Percentiles rank a stretch among this genome's conserved stretches.
These are phyloP conservation scores for Aratinga solstitialis DNA, from an alignment of 2,797 vertebrate genomes.

Conservation along the genomic window DNA sequence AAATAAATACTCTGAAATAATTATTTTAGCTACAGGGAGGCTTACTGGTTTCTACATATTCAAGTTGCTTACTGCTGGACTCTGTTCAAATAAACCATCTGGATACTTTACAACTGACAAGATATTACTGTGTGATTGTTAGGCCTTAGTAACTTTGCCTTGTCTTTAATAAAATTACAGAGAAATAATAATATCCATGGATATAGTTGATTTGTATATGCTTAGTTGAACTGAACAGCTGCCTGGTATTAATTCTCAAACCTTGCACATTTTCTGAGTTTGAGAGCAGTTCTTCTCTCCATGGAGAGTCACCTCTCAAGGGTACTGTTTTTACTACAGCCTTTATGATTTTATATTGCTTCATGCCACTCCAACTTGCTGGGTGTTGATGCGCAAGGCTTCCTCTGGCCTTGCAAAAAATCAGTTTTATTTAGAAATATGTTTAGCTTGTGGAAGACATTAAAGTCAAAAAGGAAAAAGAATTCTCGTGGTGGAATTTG, in stretches of 20 bases:
- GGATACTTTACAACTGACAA: conserved; percentile 31
- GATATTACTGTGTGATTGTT: conserved; percentile 28
- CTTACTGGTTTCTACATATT: conserved; percentile 14
- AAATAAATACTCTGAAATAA: conserved; percentile 22
- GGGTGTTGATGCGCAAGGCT: conserved; percentile 66
- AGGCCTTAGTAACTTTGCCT: conserved; percentile 30
- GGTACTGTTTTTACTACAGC: conserved; percentile 67
- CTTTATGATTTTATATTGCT: conserved; percentile 77
- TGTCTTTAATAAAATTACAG: conserved; percentile 34
- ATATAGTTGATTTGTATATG: conserved; percentile 41
- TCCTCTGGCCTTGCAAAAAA: conserved; percentile 70
- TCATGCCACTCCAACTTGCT: conserved; percentile 62
- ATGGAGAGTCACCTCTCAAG: conserved; percentile 70
- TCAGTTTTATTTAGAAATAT: conserved; percentile 75
- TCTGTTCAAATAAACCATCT: conserved; percentile 57
- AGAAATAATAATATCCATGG: conserved; percentile 35
- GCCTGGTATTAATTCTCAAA: conserved; percentile 66
- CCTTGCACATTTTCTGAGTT: conserved; percentile 61
- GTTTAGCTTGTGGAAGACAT: conserved; percentile 68
- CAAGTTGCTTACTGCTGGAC: conserved; percentile 35
- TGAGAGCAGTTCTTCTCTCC: conserved; percentile 50
- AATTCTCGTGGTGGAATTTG: conserved; percentile 47
- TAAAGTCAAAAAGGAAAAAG: conserved; percentile 65
- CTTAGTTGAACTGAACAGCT: conserved; percentile 40
- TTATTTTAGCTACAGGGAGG: conserved; percentile 31